Evolutionary conservation across 2,113 vertebrate species (phyloP).

Genomic region (Butorides virescens): DNA sequence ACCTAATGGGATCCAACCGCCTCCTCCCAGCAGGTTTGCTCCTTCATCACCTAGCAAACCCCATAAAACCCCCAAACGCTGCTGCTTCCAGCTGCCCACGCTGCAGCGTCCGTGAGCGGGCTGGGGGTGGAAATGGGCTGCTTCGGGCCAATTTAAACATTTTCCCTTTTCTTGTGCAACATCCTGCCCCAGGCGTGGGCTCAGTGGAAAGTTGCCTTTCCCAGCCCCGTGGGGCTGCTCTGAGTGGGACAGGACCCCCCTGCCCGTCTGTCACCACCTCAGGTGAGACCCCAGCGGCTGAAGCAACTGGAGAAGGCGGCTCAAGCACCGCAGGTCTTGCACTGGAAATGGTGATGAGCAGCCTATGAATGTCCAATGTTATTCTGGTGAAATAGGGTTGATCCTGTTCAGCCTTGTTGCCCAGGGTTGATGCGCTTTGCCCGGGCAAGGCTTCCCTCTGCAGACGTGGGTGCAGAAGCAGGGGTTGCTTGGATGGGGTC

Average conservation of each 20-base stretch:
- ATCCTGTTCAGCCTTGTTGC: not conserved
- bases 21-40: not conserved
- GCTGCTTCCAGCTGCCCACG: not conserved
- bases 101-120: rapidly evolving
- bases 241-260: not conserved
- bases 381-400: not conserved
- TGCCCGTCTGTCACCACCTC: rapidly evolving
- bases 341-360: not conserved
- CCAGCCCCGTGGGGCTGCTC: not conserved
- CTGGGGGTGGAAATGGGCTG: rapidly evolving
- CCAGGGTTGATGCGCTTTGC: not conserved
- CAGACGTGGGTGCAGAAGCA: not conserved
- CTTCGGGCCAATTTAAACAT: not conserved
- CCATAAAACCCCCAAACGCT: not conserved
- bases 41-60: not conserved
- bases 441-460: not conserved
- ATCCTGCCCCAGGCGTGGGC: not conserved
- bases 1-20: not conserved
- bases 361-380: rapidly evolving
- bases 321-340: rapidly evolving
- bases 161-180: not conserved
- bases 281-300: not conserved
- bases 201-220: not conserved
- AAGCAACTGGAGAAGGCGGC: rapidly evolving
- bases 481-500: not conserved